Conservation (phyloP, 2,113 vertebrate species). For the Psammodynastes pulverulentus region DNA sequence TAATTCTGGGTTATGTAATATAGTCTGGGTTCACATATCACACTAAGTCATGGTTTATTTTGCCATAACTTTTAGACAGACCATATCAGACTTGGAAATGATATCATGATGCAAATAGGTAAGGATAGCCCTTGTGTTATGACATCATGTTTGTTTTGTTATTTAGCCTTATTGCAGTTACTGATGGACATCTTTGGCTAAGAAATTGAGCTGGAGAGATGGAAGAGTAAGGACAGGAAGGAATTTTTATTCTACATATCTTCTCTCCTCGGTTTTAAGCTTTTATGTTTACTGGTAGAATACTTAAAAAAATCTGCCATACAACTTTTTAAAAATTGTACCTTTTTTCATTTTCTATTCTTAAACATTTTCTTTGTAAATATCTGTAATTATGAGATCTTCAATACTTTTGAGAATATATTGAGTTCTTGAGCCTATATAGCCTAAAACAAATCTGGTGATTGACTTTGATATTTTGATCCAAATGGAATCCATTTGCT, state of each 20-base stretch:
- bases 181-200: not conserved
- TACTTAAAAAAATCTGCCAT: not conserved
- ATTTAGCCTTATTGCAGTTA: not conserved
- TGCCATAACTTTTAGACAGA: not conserved
- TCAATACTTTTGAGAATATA: not conserved
- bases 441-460: not conserved
- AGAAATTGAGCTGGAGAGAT: not conserved
- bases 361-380: not conserved
- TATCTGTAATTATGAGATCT: not conserved
- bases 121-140: not conserved
- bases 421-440: not conserved
- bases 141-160: not conserved
- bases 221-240: not conserved
- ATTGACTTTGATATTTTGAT: not conserved
- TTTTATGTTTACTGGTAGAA: not conserved
- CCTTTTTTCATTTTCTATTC: not conserved
- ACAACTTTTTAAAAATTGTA: not conserved
- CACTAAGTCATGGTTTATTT: not conserved
- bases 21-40: not conserved
- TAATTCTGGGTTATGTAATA: not conserved
- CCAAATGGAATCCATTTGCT: not conserved
- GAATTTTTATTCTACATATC: not conserved
- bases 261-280: not conserved
- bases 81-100: not conserved
- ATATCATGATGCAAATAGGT: not conserved